Base-by-base conservation (phyloP, 1,140 invertebrate genomes). In the Drosophila ohnishii region DNA sequence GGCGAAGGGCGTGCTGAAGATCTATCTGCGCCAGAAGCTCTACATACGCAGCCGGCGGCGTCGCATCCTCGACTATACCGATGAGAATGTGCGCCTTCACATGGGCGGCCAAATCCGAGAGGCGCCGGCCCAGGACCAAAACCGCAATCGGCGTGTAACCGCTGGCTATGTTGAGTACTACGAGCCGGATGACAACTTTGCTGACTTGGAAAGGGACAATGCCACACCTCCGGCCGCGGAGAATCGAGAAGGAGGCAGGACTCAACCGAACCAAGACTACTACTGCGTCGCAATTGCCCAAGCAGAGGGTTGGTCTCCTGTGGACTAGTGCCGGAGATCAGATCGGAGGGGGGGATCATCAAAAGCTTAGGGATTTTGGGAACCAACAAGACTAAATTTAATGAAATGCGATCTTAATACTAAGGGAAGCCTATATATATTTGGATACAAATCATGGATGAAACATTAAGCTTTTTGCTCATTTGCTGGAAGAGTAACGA, bases 11-110 rank as follows among this genome's bases (percentile, higher is more conserved):
- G 95, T 96, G 0, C 93, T 99, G 19, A 98, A 97, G 92, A 98
- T 99, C 72, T 99, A 99, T 91, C 95, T 99, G 89, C 97, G 98
- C 87, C 97, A 99, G 90, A 96, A 98, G 92, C 95, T 98, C 47
- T 96, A 96, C 79, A 94, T 97, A 2, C 93, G 96, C 69, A 95
- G 96, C 78, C 95, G 94, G 58, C 94, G 95, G 78, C 93, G 96
- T 70, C 96, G 95, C 91, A 96, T 98, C 75, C 92, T 97, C 47
- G 96, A 98, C 91, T 97, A 96, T 77, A 96, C 95, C 1, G 95
- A 97, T 72, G 94, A 93, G 3, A 94, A 94, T 79, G 60, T 94
- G 5, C 91, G 92, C 10, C 55, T 91, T 92, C 67, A 75, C 40
- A 37, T 32, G n/a, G 58, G 32, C 44, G 22, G 28, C 0, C 28